Conservation (phyloP, 2,113 vertebrate species). For the Indicator indicator region DNA sequence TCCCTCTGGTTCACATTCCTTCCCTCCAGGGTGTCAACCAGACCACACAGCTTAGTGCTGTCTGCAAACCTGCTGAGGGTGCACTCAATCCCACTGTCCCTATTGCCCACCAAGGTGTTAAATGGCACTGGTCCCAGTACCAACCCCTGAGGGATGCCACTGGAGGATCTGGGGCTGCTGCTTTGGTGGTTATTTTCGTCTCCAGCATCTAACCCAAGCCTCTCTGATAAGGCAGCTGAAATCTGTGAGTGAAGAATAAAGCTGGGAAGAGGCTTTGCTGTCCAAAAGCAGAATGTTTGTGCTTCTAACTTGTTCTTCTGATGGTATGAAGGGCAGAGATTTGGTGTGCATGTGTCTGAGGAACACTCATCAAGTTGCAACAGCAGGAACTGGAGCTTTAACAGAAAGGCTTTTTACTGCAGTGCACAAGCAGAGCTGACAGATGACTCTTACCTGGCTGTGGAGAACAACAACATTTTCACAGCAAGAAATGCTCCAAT, state of each 20-base stretch:
- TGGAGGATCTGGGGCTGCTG: not conserved
- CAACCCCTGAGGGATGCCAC: too few species aligned
- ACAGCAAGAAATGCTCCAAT: not conserved
- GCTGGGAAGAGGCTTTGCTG: not conserved
- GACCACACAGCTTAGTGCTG: too few species aligned
- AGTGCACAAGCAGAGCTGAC: not conserved
- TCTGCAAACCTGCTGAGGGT: too few species aligned
- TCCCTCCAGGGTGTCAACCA: too few species aligned
- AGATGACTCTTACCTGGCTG: not conserved
- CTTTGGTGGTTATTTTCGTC: not conserved
- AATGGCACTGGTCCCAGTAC: too few species aligned
- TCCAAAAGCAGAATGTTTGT: not conserved
- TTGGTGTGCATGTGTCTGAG: too few species aligned
- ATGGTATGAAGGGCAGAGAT: rapidly evolving
- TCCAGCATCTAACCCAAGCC: not conserved
- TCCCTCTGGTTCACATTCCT: too few species aligned
- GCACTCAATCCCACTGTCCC: too few species aligned
- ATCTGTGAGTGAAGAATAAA: not conserved
- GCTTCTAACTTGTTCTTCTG: not conserved
- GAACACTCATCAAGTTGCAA: not conserved
- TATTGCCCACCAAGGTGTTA: too few species aligned
- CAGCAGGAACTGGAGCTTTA: not conserved
- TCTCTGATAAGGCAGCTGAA: rapidly evolving
- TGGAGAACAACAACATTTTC: not conserved
- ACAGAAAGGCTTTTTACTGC: not conserved